phyloP scores from a whole-genome alignment of 2,797 vertebrate species.

The Phrynocephalus forsythii region DNA sequence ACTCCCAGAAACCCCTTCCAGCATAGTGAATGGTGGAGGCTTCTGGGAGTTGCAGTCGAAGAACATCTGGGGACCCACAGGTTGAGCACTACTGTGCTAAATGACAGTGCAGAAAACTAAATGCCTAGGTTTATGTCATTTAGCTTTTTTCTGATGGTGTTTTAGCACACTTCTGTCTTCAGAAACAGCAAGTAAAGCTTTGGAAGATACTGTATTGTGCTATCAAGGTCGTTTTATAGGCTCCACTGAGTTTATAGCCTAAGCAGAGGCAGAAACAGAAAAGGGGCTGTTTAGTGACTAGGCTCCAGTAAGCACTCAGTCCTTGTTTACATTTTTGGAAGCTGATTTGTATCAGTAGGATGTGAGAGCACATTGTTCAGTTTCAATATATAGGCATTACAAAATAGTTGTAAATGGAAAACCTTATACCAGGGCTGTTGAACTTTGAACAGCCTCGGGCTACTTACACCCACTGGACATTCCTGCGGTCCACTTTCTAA shows the following conservation, averaged over 20 bases:
- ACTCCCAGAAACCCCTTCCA: no score
- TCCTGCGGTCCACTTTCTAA: no score
- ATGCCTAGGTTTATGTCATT: background rate
- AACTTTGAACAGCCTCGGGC: no score
- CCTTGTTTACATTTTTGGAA: background rate
- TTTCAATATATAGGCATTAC: background rate
- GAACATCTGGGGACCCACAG: no score
- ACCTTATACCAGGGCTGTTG: no score
- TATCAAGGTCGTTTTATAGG: background rate
- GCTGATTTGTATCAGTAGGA: background rate
- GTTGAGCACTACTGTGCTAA: no score
- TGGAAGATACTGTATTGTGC: background rate
- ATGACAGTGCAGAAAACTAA: background rate
- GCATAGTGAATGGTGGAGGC: no score
- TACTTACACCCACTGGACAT: no score
- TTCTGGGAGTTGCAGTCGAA: no score
- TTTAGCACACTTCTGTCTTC: background rate
- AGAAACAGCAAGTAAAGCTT: background rate
- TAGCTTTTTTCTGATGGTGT: background rate
- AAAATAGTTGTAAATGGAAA: background rate
- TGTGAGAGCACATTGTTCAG: background rate
- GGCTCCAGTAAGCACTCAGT: background rate
- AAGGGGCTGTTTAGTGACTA: conserved; percentile 4
- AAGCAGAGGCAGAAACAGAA: background rate
- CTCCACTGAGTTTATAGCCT: background rate